Base-by-base conservation (phyloP, 2,888 invertebrate species). In the Adineta ricciae region DNA sequence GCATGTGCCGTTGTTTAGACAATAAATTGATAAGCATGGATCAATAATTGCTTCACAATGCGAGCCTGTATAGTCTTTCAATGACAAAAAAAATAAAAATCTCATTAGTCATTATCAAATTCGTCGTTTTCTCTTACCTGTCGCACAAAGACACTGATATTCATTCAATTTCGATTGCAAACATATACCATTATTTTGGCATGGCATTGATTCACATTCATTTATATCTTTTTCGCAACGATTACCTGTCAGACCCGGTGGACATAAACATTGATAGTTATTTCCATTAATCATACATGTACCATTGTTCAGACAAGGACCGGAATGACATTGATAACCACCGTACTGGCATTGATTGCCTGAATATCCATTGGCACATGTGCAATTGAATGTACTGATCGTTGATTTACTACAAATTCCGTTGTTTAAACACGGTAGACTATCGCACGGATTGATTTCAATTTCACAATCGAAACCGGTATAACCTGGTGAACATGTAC, bases 31-130 rank as follows among this genome's bases (percentile, higher is more conserved):
- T 50, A 82, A 72, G 56, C 86, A 86, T 78, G 84, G 86, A 46
- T 82, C 56, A 38, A 84, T 82, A 8, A 54, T 11, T 2, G 32
- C 14, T 38, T 86, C 82, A 84, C 86, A 86, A 83, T 86, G 84
- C 7, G 32, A 8, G 24, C 86, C 86, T 19, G 93, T 94, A 96
- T 96, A 98, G 11, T 97, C 97, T 73, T 56, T 56, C 21, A n/a
- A n/a, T n/a, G 4, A 3, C 1, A 72, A 5, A 72, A 72, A 14
- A 73, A 64, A 24, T 27, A 64, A n/a, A n/a, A 46, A 46, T 46
- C 46, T 46, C 46, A 46, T 46, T 46, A 46, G 11, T 46, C 46
- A 46, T 8, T 11, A 46, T 46, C 46, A 46, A 46, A 27, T 64
- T 27, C 24, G 8, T 64, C n/a, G 1, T 27, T 24, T 27, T 36